Base-by-base conservation (phyloP, 1,140 invertebrate species). In the Ylistrum balloti region DNA sequence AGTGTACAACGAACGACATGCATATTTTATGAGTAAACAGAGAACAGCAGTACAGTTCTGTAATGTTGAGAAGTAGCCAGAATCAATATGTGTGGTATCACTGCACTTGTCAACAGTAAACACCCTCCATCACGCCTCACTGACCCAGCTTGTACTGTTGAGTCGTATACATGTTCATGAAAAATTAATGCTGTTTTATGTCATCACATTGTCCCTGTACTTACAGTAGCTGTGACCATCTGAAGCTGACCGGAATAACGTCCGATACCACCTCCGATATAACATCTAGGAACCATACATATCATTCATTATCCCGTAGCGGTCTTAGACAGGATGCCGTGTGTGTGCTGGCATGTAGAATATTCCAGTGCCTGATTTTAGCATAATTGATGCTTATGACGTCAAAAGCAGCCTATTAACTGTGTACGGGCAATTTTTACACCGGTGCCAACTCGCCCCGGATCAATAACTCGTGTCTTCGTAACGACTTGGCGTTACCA, bases 391-490 rank as follows among this genome's bases (percentile, higher is more conserved):
- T 74, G 56, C n/a, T 74, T n/a, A 22, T 74, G 56, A 74, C 56
- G 56, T 74, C 56, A 74, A 74, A 74, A 74, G 56, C 56, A 74
- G 56, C 56, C n/a, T 74, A 74, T 74, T 74, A 74, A 28, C 22
- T 74, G 56, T 74, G 56, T 74, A 28, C 56, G 56, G 56, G 56
- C 56, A 74, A 74, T 74, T 74, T 74, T 74, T 74, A 74, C 56
- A 74, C 56, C 56, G 56, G 22, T 74, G 56, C 56, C 56, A 74
- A 28, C 56, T 74, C 56, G 56, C 5, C 56, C 56, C 56, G 56
- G 56, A 74, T 74, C 56, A 28, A 74, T 74, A 74, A 28, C 20
- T 13, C 5, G 56, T 74, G 22, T 74, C 56, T 74, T 74, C 56
- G 56, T 74, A 74, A n/a, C n/a, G n/a, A n/a, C n/a, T n/a, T n/a